Evolutionary conservation across 2,113 vertebrate genomes (phyloP), one percentile per base, ranked within the genome.

Genomic region (Cyprinodon brontotheroides): DNA sequence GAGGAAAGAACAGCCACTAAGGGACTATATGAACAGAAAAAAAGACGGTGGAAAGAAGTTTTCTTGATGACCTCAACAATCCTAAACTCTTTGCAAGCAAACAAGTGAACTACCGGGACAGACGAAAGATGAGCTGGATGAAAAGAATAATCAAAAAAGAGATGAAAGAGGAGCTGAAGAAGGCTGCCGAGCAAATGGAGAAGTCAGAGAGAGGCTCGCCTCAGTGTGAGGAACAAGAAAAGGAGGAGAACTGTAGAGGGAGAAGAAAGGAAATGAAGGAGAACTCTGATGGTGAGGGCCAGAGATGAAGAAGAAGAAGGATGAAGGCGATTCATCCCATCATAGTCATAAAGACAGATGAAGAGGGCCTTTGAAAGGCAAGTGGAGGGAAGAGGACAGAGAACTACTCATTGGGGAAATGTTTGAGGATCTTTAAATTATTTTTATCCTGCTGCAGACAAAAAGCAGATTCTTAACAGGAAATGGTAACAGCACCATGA

Each of bases 51-150:
- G 62, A 74, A 57, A 71, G 72, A 85, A 75, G 78, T 89, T 90
- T 86, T 82, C 78, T 65, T 79, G 80, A 84, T 89, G 75, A 87
- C 86, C 88, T 84, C 72, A 77, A 85, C 82, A 86, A 83, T 86
- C 85, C 65, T 88, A 65, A 86, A 77, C 65, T 78, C 75, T 80
- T 63, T 66, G 72, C 70, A 45, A 65, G 72, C 0, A 71, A 86
- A 91, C 76, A 83, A 89, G 77, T 69, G 70, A 86, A 78, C 70
- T 47, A 67, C 53, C 80, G 70, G 75, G 61, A 53, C 60, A 86
- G 87, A 92, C 87, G 84, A 91, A 89, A 92, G 87, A 66, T 79
- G 69, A 65, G 65, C 78, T 40, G 79, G 72, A 92, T 88, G 78
- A 90, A 90, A 89, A 89, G 86, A 90, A 87, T 87, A 74, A 87